Evolutionary conservation across 2,797 vertebrate genomes (phyloP), one percentile per base, ranked within the genome.

Genomic region (Lacerta viridis): DNA sequence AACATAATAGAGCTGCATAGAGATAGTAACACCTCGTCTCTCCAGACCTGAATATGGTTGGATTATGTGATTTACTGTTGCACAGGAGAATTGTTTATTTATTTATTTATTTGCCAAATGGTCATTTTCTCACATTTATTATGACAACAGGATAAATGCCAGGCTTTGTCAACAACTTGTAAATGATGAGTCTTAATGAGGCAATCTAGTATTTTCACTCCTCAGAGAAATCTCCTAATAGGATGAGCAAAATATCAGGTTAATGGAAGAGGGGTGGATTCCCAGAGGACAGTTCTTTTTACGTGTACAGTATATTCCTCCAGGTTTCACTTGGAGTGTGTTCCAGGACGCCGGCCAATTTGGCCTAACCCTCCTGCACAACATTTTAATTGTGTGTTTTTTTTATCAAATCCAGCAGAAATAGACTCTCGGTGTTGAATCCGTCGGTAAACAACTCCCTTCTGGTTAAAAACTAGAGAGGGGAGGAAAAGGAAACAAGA

Each of bases 131-230:
- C 96, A 96, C 96, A 97, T 97, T 96, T 97, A 96, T 97, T 97
- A 96, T 95, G 95, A 95, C 96, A 97, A 97, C 95, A 97, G 95
- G 95, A 97, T 97, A 97, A 97, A 97, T 96, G 97, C 97, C 97
- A 97, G 88, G 94, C 83, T 97, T 97, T 97, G 96, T 97, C 97
- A 97, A 97, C 96, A 97, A 97, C 96, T 97, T 97, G 96, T 97
- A 97, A 97, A 97, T 97, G 96, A 97, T 97, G 96, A 96, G 95
- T 92, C 96, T 97, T 97, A 97, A 97, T 97, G 96, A 97, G 95
- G 94, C 95, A 97, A 97, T 96, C 96, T 96, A 97, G 94, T 94
- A 92, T 96, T 97, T 96, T 93, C 80, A 93, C 95, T 95, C 94
- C 96, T 97, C 95, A 88, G 93, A 97, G 96, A 93, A 96, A 97